A percentile compares a stretch with the other conserved stretches of the same genome.
Evolutionary conservation across 2,888 invertebrate genomes (phyloP).

Genomic region (Archips crataeganus): DNA sequence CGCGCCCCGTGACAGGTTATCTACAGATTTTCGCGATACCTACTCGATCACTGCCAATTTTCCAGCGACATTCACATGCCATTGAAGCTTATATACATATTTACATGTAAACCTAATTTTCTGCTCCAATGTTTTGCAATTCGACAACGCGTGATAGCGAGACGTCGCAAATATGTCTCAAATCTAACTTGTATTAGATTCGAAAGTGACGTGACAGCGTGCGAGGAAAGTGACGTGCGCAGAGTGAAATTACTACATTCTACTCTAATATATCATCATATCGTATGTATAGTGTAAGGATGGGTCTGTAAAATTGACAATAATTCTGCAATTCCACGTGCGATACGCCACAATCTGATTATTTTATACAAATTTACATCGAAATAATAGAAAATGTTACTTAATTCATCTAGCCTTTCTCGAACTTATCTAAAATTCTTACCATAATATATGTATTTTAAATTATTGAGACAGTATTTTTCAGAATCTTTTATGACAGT

Average conservation of each 20-base stretch:
- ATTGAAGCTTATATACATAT: slow-evolving; percentile 59
- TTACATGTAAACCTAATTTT: slow-evolving; percentile 71
- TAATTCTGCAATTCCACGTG: no score
- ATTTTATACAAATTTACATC: no score
- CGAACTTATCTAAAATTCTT: no score
- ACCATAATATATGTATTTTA: no score
- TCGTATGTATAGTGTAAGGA: not conserved
- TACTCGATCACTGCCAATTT: slow-evolving; percentile 74
- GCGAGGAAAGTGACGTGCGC: slow-evolving; percentile 12
- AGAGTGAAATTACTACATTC: slow-evolving; percentile 11
- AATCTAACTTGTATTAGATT: slow-evolving; percentile 44
- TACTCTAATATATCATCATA: not conserved
- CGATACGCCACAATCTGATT: no score
- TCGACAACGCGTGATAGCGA: slow-evolving; percentile 37
- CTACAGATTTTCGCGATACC: slow-evolving; percentile 50
- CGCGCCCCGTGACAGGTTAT: slow-evolving; percentile 46
- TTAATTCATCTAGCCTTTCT: no score
- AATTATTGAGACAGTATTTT: no score
- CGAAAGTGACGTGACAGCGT: slow-evolving; percentile 12
- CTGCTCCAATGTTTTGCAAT: slow-evolving; percentile 62
- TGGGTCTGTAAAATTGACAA: no score
- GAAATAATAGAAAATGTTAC: no score
- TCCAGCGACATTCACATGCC: slow-evolving; percentile 63
- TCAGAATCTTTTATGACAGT: no score
- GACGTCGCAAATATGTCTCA: slow-evolving; percentile 35